Conservation (phyloP, 2,113 vertebrate species). For the Cynoglossus semilaevis region DNA sequence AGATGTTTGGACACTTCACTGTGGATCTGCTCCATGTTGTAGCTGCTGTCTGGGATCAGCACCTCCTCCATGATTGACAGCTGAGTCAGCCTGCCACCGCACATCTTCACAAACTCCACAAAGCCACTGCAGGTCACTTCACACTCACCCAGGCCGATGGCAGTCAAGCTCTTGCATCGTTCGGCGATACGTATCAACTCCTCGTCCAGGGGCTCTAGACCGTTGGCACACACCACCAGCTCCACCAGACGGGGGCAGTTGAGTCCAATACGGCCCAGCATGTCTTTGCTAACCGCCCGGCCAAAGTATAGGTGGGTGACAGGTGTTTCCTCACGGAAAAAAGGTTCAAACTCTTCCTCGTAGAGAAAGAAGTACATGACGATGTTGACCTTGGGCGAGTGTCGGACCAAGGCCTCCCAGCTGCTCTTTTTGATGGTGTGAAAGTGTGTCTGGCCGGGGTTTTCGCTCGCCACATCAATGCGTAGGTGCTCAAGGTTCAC, state of each 20-base stretch:
- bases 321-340: conserved; percentile 89
- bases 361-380: conserved; percentile 98
- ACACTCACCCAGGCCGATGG: conserved; percentile 91
- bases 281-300: conserved; percentile 91
- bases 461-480: conserved; percentile 92
- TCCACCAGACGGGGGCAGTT: conserved; percentile 91
- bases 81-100: conserved; percentile 88
- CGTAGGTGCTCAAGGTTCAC: conserved; percentile 91
- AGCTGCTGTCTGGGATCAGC: conserved; percentile 91
- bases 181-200: conserved; percentile 92
- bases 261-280: conserved; percentile 90
- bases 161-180: conserved; percentile 88
- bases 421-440: conserved; percentile 92
- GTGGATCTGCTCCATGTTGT: conserved; percentile 92
- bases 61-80: conserved; percentile 97
- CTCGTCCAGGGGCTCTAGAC: conserved; percentile 88
- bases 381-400: conserved; percentile 92
- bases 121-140: conserved; percentile 96
- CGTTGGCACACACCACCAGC: conserved; percentile 94
- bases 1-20: conserved; percentile 95
- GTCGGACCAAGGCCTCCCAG: conserved; percentile 91
- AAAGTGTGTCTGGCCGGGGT: conserved; percentile 87
- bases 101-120: conserved; percentile 96
- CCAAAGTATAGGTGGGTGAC: conserved; percentile 95
- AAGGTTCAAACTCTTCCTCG: conserved; percentile 91